Conservation (phyloP, 37 sponge, comb jelly and placozoan genomes). For the Corticium candelabrum region DNA sequence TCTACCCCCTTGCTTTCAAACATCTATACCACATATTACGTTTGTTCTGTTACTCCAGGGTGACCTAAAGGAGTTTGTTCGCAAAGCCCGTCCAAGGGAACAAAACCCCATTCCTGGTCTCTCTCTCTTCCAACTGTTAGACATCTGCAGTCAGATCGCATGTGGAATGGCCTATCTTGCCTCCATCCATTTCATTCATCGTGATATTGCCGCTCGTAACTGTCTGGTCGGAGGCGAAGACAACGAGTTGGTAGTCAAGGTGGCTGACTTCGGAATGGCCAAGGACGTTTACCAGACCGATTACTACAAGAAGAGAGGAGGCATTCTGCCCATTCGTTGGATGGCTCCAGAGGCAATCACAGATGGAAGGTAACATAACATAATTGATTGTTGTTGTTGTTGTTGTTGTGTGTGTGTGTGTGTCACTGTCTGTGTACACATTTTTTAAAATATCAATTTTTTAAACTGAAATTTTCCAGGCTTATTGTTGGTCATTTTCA, state of each 20-base stretch:
- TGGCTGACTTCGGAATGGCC: neutral
- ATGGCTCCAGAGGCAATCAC: neutral
- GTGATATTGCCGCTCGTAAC: neutral
- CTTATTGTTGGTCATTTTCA: too few species aligned
- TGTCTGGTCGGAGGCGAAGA: constrained; percentile 1
- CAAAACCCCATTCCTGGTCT: neutral
- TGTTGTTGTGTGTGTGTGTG: too few species aligned
- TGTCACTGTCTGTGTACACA: too few species aligned
- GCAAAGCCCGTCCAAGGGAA: neutral
- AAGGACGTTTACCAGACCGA: neutral
- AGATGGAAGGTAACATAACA: too few species aligned
- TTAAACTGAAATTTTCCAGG: too few species aligned
- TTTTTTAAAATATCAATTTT: too few species aligned
- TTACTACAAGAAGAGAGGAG: neutral
- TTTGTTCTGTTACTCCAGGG: too few species aligned
- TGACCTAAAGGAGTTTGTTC: neutral
- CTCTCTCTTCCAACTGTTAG: neutral
- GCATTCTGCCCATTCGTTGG: neutral
- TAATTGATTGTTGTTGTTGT: too few species aligned
- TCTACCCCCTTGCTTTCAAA: too few species aligned
- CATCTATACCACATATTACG: too few species aligned
- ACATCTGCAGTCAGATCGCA: neutral
- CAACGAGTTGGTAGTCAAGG: neutral
- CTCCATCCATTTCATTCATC: neutral
- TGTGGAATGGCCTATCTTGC: neutral